phyloP scores from a whole-genome alignment of 2,888 invertebrate species.

The Lithophane socia region DNA sequence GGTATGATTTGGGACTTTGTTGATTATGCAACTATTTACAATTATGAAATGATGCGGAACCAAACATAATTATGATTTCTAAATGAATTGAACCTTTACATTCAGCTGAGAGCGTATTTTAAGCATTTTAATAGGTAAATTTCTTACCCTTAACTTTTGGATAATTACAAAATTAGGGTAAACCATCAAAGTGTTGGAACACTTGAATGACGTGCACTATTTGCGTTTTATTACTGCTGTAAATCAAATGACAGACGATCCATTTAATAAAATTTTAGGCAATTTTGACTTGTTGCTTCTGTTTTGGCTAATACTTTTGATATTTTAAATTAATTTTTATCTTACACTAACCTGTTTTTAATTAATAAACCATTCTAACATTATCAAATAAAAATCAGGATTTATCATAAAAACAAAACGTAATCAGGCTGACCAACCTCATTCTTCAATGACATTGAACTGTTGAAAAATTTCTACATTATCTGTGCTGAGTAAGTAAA shows the following conservation, averaged over 20 bases:
- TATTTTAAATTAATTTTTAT: rapidly evolving
- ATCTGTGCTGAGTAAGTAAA: conserved; percentile 60
- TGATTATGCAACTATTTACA: not conserved
- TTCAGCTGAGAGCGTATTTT: not conserved
- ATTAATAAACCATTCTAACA: not conserved
- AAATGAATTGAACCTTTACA: not conserved
- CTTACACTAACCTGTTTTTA: rapidly evolving
- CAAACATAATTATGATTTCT: not conserved
- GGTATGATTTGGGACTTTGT: not conserved
- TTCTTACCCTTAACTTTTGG: conserved; percentile 29
- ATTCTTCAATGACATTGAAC: conserved; percentile 51
- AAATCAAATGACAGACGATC: not conserved
- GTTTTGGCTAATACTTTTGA: not conserved
- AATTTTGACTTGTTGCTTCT: not conserved
- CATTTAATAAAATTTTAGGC: not conserved
- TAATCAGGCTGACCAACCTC: conserved; percentile 65
- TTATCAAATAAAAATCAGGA: not conserved
- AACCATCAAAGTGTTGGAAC: conserved; percentile 64
- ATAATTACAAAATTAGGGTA: conserved; percentile 50
- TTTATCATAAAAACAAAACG: conserved; percentile 59
- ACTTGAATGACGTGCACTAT: conserved; percentile 73
- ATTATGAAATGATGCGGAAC: not conserved
- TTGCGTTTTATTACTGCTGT: conserved; percentile 72
- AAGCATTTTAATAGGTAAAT: not conserved
- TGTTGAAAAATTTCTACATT: conserved; percentile 54